Evolutionary conservation across 1,140 invertebrate species (phyloP).

Genomic region (Chionoecetes opilio): DNA sequence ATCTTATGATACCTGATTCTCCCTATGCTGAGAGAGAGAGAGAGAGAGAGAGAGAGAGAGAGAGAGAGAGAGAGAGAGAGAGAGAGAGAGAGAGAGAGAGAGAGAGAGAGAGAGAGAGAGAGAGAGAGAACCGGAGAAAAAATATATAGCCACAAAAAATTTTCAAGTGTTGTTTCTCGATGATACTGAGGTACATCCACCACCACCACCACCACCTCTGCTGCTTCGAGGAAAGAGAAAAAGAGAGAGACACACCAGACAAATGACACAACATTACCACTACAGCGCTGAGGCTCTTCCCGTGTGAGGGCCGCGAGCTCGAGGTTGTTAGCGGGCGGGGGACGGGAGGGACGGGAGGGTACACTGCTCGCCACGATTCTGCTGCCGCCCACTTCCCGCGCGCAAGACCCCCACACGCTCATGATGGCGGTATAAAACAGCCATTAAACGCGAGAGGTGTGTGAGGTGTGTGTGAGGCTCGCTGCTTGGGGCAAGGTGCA

Average conservation of each 20-base stretch:
- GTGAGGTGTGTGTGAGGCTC: not conserved
- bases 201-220: too few species aligned
- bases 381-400: not conserved
- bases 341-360: too few species aligned
- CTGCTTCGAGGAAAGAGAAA: not conserved
- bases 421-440: constrained; percentile 53
- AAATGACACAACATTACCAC: constrained; percentile 15
- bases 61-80: constrained; percentile 3
- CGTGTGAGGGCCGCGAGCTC: not conserved
- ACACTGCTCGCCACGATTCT: too few species aligned
- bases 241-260: not conserved
- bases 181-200: not conserved
- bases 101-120: constrained; percentile 50
- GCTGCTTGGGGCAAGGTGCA: not conserved
- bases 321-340: too few species aligned
- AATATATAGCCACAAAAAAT: not conserved
- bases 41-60: not conserved
- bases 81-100: not conserved
- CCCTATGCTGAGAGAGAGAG: too few species aligned
- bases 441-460: constrained; percentile 38
- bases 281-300: not conserved
- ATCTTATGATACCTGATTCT: too few species aligned
- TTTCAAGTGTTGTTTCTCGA: not conserved
- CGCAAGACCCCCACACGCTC: constrained; percentile 35
- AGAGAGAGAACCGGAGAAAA: not conserved